Base-by-base conservation (phyloP, 2,113 vertebrate species). In the Nansenia antarctica region DNA sequence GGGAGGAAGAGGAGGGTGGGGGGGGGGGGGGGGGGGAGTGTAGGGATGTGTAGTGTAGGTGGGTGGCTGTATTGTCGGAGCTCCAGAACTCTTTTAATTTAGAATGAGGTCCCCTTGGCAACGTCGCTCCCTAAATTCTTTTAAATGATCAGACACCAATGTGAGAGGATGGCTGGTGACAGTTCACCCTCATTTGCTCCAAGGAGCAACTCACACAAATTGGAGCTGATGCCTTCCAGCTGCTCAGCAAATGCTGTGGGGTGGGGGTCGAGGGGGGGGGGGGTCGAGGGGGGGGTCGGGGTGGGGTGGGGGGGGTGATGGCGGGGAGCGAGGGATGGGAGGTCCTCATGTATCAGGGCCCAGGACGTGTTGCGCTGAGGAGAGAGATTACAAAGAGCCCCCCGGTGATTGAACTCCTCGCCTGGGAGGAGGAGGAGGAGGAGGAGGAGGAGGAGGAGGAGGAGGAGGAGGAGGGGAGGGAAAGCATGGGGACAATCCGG, bases 171-270 rank as follows among this genome's bases (percentile, higher is more conserved):
- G 53, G 52, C 69, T 53, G 30, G 76, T 83, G 88, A 89, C 82
- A 86, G 73, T 78, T 78, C 78, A 73, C 53, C 70, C 67, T 67
- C 27, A 69, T 75, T 81, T 55, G 31, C 78, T 85, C 82, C 76
- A 49, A 78, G 49, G 76, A 84, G 80, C 82, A 71, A 61, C 75
- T 83, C 79, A 78, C 77, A 71, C 76, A 85, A 63, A 83, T 80
- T 80, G 73, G 68, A 83, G 68, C 62, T 85, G 85, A 88, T 88
- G 70, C 79, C 53, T 81, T 82, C 78, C 77, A 84, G 80, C 82
- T 85, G 87, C 77, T 78, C 65, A 3, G 14, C 70, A 78, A 84
- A 83, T 49, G 32, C 37, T 14, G 27, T 29, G 6, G n/a, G 24
- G 34, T 79, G 47, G 67, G 53, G 64, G 70, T 62, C 18, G 30